Evolutionary conservation across 2,797 vertebrate genomes (phyloP).

Genomic region (Enteromius anoplus): DNA sequence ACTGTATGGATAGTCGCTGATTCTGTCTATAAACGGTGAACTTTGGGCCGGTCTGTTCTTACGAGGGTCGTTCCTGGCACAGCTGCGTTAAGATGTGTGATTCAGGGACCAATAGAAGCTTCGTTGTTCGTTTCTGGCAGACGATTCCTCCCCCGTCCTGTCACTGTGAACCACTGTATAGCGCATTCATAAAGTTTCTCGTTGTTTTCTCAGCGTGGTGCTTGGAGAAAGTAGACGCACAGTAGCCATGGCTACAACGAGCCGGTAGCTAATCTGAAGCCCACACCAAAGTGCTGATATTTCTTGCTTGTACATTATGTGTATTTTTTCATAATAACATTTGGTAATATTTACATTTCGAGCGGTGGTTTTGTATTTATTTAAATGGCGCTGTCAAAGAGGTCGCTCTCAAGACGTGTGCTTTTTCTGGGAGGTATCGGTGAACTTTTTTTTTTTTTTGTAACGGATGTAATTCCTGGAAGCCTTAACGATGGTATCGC

Average conservation of each 20-base stretch:
- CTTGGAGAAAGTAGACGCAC: constrained; percentile 50
- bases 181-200: constrained; percentile 18
- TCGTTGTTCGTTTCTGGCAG: constrained; percentile 42
- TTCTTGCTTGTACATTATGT: constrained; percentile 70
- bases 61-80: constrained; percentile 16
- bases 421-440: constrained; percentile 41
- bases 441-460: background rate
- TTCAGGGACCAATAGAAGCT: constrained; percentile 60
- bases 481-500: constrained; percentile 53
- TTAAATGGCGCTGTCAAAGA: constrained; percentile 54
- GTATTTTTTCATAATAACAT: constrained; percentile 62
- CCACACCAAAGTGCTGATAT: constrained; percentile 76
- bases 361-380: constrained; percentile 61
- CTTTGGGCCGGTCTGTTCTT: constrained; percentile 16
- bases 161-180: constrained; percentile 54
- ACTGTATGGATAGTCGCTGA: constrained; percentile 35
- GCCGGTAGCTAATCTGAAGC: constrained; percentile 59
- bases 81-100: constrained; percentile 44
- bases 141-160: constrained; percentile 23
- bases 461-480: background rate
- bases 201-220: constrained; percentile 50
- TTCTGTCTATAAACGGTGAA: background rate
- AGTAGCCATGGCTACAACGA: constrained; percentile 45
- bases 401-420: constrained; percentile 43
- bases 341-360: constrained; percentile 53